phyloP scores from a whole-genome alignment of 2,888 invertebrate species.

The Pegoplata infirma region DNA sequence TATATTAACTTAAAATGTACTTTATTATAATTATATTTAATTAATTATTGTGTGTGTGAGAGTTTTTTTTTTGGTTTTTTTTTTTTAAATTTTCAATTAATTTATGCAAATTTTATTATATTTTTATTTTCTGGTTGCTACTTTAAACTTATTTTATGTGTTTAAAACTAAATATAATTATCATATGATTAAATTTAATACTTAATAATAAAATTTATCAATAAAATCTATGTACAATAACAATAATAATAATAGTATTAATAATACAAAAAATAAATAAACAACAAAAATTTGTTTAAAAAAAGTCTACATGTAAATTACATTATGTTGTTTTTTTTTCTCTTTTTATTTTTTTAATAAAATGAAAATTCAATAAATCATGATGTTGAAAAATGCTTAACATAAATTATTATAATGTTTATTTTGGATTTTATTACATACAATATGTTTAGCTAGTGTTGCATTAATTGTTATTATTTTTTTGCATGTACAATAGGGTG shows the following conservation, averaged over 20 bases:
- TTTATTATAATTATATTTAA: slow-evolving; percentile 44
- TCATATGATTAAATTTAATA: slow-evolving; percentile 47
- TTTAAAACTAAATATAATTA: slow-evolving; percentile 47
- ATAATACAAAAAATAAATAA: not conserved
- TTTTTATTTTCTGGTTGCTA: slow-evolving; percentile 26
- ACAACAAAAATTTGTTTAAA: not conserved
- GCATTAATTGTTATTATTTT: no score
- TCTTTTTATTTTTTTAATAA: not conserved
- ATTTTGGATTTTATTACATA: slow-evolving; percentile 1
- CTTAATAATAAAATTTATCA: slow-evolving; percentile 17
- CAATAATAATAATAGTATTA: not conserved
- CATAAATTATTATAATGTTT: not conserved
- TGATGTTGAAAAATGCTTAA: not conserved
- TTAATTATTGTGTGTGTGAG: slow-evolving; percentile 43
- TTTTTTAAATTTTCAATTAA: slow-evolving; percentile 30
- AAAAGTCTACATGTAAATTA: not conserved
- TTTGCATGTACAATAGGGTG: no score
- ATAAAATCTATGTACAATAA: slow-evolving; percentile 29
- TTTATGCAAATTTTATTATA: slow-evolving; percentile 32
- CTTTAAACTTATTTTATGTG: slow-evolving; percentile 36
- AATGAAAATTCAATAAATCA: not conserved
- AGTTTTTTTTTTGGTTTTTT: not conserved
- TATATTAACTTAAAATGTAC: slow-evolving; percentile 20
- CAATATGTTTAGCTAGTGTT: slow-evolving; percentile 34
- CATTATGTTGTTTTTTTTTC: not conserved